Evolutionary conservation across 2,113 vertebrate genomes (phyloP).

Genomic region (Scomber scombrus): DNA sequence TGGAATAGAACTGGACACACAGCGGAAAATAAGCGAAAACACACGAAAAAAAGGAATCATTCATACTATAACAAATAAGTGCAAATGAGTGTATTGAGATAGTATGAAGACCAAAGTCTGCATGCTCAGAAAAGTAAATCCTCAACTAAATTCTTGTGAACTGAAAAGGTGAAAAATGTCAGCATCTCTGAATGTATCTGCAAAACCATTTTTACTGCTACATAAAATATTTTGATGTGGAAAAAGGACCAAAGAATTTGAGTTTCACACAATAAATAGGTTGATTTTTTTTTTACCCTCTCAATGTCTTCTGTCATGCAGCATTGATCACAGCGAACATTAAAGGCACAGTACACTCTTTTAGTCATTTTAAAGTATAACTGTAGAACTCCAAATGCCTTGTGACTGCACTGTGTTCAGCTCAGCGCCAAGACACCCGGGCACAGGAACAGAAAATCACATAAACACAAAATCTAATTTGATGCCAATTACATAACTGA

Average conservation of each 20-base stretch:
- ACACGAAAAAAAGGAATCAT: too few species aligned
- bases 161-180: background rate
- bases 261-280: background rate
- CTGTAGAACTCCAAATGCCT: constrained; percentile 8
- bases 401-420: constrained; percentile 17
- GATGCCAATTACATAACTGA: constrained; percentile 21
- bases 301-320: background rate
- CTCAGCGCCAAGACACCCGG: constrained; percentile 6
- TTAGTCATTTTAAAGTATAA: constrained; percentile 5
- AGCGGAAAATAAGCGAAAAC: too few species aligned
- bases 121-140: too few species aligned
- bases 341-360: constrained; percentile 23
- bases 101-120: too few species aligned
- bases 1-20: background rate
- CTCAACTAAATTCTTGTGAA: background rate
- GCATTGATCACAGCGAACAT: background rate
- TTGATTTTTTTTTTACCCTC: background rate
- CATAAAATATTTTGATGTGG: background rate
- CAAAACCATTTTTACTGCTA: background rate
- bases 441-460: constrained; percentile 9
- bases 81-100: too few species aligned
- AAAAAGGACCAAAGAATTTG: too few species aligned
- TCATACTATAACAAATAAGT: too few species aligned
- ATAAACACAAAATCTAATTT: constrained; percentile 23
- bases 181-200: background rate